Evolutionary conservation across 1,140 invertebrate genomes (phyloP), one percentile per base, ranked within the genome.

Genomic region (Zaprionus africanus): DNA sequence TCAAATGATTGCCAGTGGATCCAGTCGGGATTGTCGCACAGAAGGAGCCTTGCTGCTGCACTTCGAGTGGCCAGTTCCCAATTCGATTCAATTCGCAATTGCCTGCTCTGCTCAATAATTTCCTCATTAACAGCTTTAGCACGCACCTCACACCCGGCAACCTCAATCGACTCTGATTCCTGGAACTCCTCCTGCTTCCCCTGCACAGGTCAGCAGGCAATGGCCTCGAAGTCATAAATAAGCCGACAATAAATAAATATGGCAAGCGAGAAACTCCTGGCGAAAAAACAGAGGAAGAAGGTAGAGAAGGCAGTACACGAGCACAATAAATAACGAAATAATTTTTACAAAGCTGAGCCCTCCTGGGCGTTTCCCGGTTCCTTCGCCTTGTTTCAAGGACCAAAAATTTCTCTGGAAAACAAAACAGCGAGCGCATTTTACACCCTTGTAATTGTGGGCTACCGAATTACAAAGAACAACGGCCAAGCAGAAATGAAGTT

Each of bases 381-480:
- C 26, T 5, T 15, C 36, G 15, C 36, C 11, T 22, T 38, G 24
- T 59, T 41, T 59, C 57, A 59, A 59, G 36, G 19, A 41, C 36
- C 22, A 22, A 59, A 2, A 36, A 17, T 73, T 74, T 77, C 77
- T 17, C n/a, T n/a, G n/a, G 41, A 65, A 72, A 87, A 77, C 73
- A 75, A 64, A 68, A 57, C 15, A 31, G 12, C 63, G 56, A 61
- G 77, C 66, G 64, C 69, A 83, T 83, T 78, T 82, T 72, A 70
- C 80, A 77, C 76, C 65, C 85, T 67, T 86, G 79, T 85, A 86
- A 82, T 86, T 86, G 82, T 76, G 82, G 82, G 49, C 79, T 70
- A 67, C 62, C 26, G 69, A 60, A 65, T 41, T 51, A 51, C 46
- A 66, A 70, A 62, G 12, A 80, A 61, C 68, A 67, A 53, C 24